Conservation (phyloP, 2,888 invertebrate genomes). For the Callimorpha dominula region DNA sequence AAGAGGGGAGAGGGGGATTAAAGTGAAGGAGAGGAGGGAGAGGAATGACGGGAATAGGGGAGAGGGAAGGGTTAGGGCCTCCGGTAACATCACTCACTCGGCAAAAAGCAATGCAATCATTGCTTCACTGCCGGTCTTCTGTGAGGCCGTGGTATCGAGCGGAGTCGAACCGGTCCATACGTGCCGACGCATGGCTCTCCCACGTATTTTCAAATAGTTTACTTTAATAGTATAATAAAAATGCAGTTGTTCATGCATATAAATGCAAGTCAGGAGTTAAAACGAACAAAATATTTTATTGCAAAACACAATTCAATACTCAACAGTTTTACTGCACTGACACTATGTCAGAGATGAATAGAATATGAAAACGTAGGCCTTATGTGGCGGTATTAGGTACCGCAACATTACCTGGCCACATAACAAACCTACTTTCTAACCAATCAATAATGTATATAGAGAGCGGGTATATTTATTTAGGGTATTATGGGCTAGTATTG, state of each 20-base stretch:
- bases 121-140: no score
- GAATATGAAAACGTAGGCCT: background rate
- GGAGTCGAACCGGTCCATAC: no score
- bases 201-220: no score
- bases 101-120: no score
- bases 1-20: no score
- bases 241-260: background rate
- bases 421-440: background rate
- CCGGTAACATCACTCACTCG: no score
- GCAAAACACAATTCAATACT: background rate
- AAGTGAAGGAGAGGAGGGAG: no score
- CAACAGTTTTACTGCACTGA: background rate
- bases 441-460: background rate
- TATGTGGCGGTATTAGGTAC: no score
- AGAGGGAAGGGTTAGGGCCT: no score
- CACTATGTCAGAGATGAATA: background rate
- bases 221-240: background rate
- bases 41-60: no score
- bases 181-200: no score
- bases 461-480: conserved; percentile 3
- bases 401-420: background rate
- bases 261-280: background rate
- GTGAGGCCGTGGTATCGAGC: no score
- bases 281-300: background rate
- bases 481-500: background rate